Conservation (phyloP, 1,140 invertebrate genomes). For the Anoplophora glabripennis region DNA sequence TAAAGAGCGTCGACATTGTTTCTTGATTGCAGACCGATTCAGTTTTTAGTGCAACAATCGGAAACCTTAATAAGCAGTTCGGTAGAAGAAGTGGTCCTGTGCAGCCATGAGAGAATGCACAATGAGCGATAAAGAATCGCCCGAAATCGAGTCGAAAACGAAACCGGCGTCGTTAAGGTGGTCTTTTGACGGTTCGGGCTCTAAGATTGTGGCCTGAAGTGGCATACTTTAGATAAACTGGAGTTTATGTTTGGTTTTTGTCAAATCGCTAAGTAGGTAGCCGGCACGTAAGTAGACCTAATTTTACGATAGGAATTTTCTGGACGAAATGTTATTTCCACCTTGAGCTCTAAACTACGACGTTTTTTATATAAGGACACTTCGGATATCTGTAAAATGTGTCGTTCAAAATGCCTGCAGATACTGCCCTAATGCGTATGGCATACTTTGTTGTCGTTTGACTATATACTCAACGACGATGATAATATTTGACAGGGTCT, state of each 20-base stretch:
- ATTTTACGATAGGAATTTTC: neutral
- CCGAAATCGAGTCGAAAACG: neutral
- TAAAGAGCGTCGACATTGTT: neutral
- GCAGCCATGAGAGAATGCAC: constrained; percentile 6
- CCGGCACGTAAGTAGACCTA: neutral
- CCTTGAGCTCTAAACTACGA: constrained; percentile 2
- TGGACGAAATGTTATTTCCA: constrained; percentile 1
- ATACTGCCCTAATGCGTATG: neutral
- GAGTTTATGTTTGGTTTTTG: constrained; percentile 25
- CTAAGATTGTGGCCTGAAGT: constrained; percentile 20
- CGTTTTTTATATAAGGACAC: constrained; percentile 1
- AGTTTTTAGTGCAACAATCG: no score
- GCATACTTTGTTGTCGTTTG: neutral
- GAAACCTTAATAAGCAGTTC: no score
- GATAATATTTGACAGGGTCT: no score
- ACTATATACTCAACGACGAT: no score
- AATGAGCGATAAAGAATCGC: constrained; percentile 22
- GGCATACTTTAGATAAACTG: constrained; percentile 30
- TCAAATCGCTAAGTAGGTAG: constrained; percentile 31
- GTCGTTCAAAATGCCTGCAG: neutral
- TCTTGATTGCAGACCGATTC: no score
- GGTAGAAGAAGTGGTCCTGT: neutral
- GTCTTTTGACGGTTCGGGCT: constrained; percentile 25
- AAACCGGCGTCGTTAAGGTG: constrained; percentile 27
- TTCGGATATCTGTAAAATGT: neutral